Evolutionary conservation across 2,113 vertebrate species (phyloP).

Genomic region (Etia nguti): DNA sequence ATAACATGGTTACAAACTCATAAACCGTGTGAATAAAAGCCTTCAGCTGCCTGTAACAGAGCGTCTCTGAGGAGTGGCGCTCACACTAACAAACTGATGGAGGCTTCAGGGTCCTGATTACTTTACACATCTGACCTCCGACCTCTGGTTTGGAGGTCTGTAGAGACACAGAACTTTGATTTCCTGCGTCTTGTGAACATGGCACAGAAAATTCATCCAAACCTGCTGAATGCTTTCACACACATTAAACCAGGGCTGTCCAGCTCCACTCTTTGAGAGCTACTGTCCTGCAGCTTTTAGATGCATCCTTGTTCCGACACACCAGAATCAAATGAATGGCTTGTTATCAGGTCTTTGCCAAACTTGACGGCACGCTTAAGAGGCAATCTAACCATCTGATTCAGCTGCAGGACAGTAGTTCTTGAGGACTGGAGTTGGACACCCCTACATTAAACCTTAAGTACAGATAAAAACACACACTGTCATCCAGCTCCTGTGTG

Average conservation of each 20-base stretch:
- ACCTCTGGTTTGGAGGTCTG: neutral
- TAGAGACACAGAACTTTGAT: neutral
- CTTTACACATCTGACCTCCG: neutral
- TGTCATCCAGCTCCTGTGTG: too few species aligned
- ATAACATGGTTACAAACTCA: neutral
- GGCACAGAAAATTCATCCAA: neutral
- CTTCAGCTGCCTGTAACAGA: neutral
- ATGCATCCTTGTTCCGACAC: neutral
- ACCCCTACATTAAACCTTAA: neutral
- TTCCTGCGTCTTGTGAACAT: neutral
- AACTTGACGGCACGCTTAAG: neutral
- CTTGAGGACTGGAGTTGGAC: neutral
- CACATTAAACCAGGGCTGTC: neutral
- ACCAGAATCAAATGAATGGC: too few species aligned
- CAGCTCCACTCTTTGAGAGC: too few species aligned
- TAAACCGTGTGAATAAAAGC: rapidly evolving
- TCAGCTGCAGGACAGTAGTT: neutral
- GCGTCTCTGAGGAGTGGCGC: neutral
- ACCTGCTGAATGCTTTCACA: neutral
- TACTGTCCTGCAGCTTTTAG: neutral
- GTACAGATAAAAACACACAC: too few species aligned
- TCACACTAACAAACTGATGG: neutral
- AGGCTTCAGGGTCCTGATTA: neutral
- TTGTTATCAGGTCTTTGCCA: too few species aligned
- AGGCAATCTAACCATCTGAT: too few species aligned